Percentiles rank a stretch among this genome's conserved stretches.
These are phyloP conservation scores for Sinocyclocheilus rhinocerous DNA, from an alignment of 2,113 vertebrate species.

Conservation along the genomic window DNA sequence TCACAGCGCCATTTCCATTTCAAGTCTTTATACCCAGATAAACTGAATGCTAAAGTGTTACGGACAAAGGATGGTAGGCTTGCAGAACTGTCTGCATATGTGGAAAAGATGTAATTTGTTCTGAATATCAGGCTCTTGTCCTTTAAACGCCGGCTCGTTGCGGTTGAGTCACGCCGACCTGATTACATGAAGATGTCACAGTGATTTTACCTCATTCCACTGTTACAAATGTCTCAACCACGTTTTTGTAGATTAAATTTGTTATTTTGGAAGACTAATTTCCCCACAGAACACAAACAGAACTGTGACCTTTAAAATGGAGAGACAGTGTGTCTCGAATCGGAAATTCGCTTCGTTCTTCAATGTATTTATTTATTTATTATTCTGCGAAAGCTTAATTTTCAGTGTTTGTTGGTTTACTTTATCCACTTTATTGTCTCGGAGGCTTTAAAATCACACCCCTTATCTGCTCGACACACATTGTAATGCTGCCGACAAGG, in stretches of 20 bases:
- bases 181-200: conserved; percentile 49
- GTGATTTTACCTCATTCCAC: conserved; percentile 17
- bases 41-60: not conserved
- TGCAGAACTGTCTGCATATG: conserved; percentile 23
- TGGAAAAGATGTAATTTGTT: conserved; percentile 39
- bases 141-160: conserved; percentile 34
- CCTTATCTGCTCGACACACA: conserved; percentile 36
- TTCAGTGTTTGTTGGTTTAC: conserved; percentile 15
- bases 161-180: conserved; percentile 22
- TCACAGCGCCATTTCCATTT: conserved; percentile 1
- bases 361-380: not conserved
- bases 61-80: not conserved
- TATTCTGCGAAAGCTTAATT: not conserved
- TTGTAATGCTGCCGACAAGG: conserved; percentile 28
- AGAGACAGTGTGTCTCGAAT: conserved; percentile 27
- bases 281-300: conserved; percentile 49
- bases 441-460: conserved; percentile 7
- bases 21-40: conserved; percentile 7
- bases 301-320: conserved; percentile 51
- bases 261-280: conserved; percentile 58
- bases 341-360: conserved; percentile 21
- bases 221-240: conserved; percentile 40
- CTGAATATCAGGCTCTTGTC: conserved; percentile 42
- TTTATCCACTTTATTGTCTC: conserved; percentile 15
- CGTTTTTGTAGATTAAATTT: conserved; percentile 48